A percentile compares a stretch with the other conserved stretches of the same genome.
Evolutionary conservation across 2,888 invertebrate genomes (phyloP).

Genomic region (Hemaris fuciformis): DNA sequence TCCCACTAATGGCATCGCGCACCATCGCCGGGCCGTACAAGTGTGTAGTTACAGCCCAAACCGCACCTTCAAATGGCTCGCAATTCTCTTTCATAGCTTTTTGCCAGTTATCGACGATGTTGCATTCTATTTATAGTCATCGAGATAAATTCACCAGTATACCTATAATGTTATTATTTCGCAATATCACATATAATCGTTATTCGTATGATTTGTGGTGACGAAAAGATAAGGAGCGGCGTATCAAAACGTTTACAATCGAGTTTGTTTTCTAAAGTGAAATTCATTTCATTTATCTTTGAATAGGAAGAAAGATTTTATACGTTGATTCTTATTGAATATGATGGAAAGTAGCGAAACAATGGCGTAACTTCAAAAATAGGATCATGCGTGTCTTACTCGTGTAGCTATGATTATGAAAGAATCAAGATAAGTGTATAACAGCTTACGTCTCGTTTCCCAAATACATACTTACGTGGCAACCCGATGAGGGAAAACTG

Average conservation of each 20-base stretch:
- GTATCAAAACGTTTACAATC: conserved; percentile 56
- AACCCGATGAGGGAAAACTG: neutral
- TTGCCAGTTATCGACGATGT: conserved; percentile 23
- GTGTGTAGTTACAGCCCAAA: conserved; percentile 16
- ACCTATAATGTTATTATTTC: conserved; percentile 28
- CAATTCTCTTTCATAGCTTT: conserved; percentile 38
- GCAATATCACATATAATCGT: conserved; percentile 41
- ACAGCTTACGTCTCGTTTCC: neutral
- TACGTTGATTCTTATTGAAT: neutral
- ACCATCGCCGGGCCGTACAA: conserved; percentile 35
- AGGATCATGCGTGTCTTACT: conserved; percentile 12
- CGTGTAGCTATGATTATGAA: conserved; percentile 11
- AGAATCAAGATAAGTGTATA: conserved; percentile 11
- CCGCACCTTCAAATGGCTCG: conserved; percentile 44
- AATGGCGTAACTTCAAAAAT: conserved; percentile 13
- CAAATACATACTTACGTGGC: neutral
- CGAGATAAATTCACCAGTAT: conserved; percentile 25
- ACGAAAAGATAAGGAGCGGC: conserved; percentile 49
- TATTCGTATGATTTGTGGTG: conserved; percentile 35
- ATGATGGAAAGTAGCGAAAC: conserved; percentile 8
- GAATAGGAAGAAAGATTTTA: neutral
- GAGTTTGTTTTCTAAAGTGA: conserved; percentile 32
- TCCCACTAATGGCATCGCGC: conserved; percentile 54
- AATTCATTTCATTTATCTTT: conserved; percentile 15
- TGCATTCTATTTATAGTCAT: conserved; percentile 33